Base-by-base conservation (phyloP, 2,113 vertebrate species). In the Otolemur garnettii region DNA sequence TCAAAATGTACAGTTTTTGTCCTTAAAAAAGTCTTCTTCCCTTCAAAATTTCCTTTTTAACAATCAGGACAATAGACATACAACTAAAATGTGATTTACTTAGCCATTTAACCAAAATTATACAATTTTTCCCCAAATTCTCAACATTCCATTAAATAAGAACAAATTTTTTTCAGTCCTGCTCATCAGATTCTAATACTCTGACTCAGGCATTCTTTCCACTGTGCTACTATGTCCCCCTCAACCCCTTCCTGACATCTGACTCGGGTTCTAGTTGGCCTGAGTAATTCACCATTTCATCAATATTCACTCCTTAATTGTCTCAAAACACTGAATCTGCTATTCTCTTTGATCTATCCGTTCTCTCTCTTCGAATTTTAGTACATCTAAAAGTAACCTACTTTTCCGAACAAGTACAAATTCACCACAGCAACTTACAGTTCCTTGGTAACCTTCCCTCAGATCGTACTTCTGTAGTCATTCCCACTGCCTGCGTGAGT, bases 51-150 rank as follows among this genome's bases (percentile, higher is more conserved):
- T 38, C 38, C 55, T 35, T 45, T 53, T 69, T 28, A 5, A 71
- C 93, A 87, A 77, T n/a, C 64, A 8, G 50, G 26, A 87, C 75
- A 62, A 89, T 38, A 55, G 28, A 59, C 45, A 62, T 50, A 53
- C 26, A 88, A 77, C 4, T 57, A 60, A 79, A 92, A 59, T 94
- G 35, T 72, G 53, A 92, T 82, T 84, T 55, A 62, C 69, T 90
- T 90, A 80, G 21, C 42, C 33, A 77, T 30, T 85, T 71, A 92
- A 22, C 24, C 11, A 84, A 83, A 94, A 72, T 77, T 53, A 42
- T 42, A 21, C 2, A 59, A 85, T 80, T 18, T 17, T 71, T 64
- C 64, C 13, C 30, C 19, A 7, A 91, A 91, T 14, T 72, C 12
- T 94, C 38, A 85, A 77, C 3, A 69, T 79, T 86, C 87, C 11